Evolutionary conservation across 37 sponge, comb jelly and placozoan species (phyloP).

Genomic region (Theonella swinhoei): DNA sequence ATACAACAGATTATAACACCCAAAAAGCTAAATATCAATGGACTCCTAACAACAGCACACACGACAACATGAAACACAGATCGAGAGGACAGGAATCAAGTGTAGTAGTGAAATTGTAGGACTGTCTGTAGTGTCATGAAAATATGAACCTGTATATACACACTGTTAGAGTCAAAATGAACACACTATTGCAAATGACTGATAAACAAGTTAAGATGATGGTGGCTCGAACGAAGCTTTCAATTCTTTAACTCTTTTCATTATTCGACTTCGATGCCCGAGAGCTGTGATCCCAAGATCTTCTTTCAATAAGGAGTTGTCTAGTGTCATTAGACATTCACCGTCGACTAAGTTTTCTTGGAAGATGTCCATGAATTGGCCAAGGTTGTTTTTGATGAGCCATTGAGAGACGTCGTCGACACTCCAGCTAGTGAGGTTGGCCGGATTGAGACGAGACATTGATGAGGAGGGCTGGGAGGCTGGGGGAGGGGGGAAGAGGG

Average conservation of each 20-base stretch:
- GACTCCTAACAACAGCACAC: too few species aligned
- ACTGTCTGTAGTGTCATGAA: too few species aligned
- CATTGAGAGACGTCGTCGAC: constrained; percentile 65
- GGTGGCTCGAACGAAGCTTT: constrained; percentile 3
- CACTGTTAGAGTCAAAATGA: too few species aligned
- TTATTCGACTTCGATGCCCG: constrained; percentile 64
- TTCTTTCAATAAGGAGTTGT: constrained; percentile 49
- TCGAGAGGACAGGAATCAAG: too few species aligned
- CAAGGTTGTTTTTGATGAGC: constrained; percentile 56
- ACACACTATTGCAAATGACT: too few species aligned
- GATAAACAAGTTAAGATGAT: too few species aligned
- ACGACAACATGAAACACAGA: too few species aligned
- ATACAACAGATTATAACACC: too few species aligned
- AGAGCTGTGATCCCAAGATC: constrained; percentile 65
- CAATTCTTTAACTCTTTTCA: constrained; percentile 44
- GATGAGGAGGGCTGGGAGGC: constrained; percentile 23
- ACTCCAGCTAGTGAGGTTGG: constrained; percentile 76
- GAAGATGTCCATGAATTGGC: constrained; percentile 60
- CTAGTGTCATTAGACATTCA: constrained; percentile 68
- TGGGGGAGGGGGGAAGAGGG: neutral
- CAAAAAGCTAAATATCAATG: too few species aligned
- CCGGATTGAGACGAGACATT: constrained; percentile 68
- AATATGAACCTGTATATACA: too few species aligned
- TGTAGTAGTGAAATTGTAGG: too few species aligned
- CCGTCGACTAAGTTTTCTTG: constrained; percentile 66